Conservation (phyloP, 2,797 vertebrate genomes). For the Rhyacichthys aspro region DNA sequence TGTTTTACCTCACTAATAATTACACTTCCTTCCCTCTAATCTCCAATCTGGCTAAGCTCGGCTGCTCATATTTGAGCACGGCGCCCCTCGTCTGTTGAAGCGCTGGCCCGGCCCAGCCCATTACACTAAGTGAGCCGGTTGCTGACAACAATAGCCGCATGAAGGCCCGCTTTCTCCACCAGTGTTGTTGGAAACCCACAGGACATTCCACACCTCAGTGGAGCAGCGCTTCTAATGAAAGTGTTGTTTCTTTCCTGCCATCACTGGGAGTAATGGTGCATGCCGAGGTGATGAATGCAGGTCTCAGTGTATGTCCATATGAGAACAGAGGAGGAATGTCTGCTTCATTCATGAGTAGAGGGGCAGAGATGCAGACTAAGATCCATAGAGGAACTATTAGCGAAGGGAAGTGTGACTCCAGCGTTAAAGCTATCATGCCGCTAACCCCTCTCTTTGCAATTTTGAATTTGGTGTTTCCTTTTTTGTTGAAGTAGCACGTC, state of each 20-base stretch:
- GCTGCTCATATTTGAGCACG: conserved; percentile 67
- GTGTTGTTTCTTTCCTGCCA: conserved; percentile 76
- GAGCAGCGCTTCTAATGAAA: conserved; percentile 75
- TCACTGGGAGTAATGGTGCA: conserved; percentile 79
- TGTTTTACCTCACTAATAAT: conserved; percentile 58
- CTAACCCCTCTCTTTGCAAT: conserved; percentile 48
- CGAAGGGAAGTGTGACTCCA: conserved; percentile 56
- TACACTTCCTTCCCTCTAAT: conserved; percentile 54
- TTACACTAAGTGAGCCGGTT: conserved; percentile 76
- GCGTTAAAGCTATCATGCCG: conserved; percentile 53
- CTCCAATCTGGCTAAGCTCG: conserved; percentile 71
- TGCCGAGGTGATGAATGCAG: conserved; percentile 74
- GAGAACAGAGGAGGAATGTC: conserved; percentile 66
- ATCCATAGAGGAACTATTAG: conserved; percentile 61
- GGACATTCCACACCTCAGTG: conserved; percentile 78
- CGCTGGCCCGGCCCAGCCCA: conserved; percentile 58
- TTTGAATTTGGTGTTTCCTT: conserved; percentile 37
- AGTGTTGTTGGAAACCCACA: conserved; percentile 64
- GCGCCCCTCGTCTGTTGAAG: conserved; percentile 64
- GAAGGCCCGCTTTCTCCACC: conserved; percentile 69
- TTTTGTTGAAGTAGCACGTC: conserved; percentile 21
- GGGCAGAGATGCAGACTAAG: conserved; percentile 59
- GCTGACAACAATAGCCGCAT: conserved; percentile 72
- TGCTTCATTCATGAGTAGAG: conserved; percentile 65
- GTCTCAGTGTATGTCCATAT: conserved; percentile 62